These are phyloP conservation scores for Cephalopholis sonnerati DNA, from an alignment of 2,113 vertebrate genomes.

Conservation along the genomic window DNA sequence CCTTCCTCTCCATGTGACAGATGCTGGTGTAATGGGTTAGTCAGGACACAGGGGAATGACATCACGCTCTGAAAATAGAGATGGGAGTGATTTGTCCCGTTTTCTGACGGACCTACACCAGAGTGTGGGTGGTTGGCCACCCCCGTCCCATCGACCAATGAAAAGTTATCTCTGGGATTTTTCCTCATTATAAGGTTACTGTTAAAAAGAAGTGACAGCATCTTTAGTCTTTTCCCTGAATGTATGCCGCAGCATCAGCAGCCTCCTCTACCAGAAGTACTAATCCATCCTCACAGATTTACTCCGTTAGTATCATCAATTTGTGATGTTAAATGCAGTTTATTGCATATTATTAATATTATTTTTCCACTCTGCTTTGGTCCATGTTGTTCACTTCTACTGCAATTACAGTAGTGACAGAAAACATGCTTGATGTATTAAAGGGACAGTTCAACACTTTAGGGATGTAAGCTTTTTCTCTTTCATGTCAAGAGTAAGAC, in stretches of 20 bases:
- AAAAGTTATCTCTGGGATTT: conserved; percentile 62
- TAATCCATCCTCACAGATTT: not conserved
- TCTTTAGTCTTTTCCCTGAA: not conserved
- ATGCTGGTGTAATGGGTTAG: conserved; percentile 73
- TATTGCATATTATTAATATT: not conserved
- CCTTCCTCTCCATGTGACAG: conserved; percentile 67
- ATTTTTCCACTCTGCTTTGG: not conserved
- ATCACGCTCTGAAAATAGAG: conserved; percentile 77
- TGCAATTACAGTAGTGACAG: not conserved
- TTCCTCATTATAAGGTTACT: conserved; percentile 31
- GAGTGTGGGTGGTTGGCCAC: conserved; percentile 39
- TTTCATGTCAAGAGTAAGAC: not conserved
- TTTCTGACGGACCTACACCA: conserved; percentile 63
- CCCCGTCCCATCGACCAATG: conserved; percentile 2
- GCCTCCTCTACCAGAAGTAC: not conserved
- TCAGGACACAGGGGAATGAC: conserved; percentile 74
- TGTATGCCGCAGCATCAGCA: not conserved
- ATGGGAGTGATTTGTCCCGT: conserved; percentile 67
- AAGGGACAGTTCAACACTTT: not conserved
- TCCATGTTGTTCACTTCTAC: not conserved
- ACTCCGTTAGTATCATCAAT: not conserved
- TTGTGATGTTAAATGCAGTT: not conserved
- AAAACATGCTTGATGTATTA: not conserved
- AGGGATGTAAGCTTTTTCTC: not conserved
- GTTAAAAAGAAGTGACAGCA: conserved; percentile 52